Conservation (phyloP, 2,113 vertebrate genomes). For the Enhydra lutris region DNA sequence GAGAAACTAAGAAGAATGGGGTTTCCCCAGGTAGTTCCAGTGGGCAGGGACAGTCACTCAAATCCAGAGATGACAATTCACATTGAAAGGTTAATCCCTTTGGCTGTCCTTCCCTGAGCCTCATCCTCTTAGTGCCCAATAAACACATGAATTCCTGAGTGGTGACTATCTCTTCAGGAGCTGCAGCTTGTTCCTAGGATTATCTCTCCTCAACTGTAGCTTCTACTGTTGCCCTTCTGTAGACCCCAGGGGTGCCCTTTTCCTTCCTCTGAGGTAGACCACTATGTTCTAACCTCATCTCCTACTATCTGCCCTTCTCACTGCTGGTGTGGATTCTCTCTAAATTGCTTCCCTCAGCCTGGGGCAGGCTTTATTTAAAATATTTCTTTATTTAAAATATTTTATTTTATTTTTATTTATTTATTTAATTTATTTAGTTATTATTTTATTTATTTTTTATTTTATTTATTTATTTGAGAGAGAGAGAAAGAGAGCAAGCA, state of each 20-base stretch:
- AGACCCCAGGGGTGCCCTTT: too few species aligned
- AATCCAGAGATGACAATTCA: fast-evolving
- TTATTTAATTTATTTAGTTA: not conserved
- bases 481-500: too few species aligned
- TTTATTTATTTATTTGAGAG: not conserved
- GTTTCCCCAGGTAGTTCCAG: not conserved
- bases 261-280: not conserved
- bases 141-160: not conserved
- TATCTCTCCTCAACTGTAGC: not conserved
- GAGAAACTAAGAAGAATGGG: not conserved
- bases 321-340: not conserved
- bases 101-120: not conserved
- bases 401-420: too few species aligned
- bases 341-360: not conserved
- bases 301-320: not conserved
- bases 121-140: not conserved
- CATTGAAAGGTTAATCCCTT: not conserved
- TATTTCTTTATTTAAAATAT: not conserved
- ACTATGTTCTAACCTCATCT: not conserved
- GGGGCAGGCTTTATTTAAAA: not conserved
- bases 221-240: not conserved
- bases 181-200: not conserved
- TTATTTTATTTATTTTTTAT: too few species aligned
- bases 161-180: not conserved
- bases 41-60: not conserved